Base-by-base conservation (phyloP, 2,113 vertebrate genomes). In the Fregetta grallaria region DNA sequence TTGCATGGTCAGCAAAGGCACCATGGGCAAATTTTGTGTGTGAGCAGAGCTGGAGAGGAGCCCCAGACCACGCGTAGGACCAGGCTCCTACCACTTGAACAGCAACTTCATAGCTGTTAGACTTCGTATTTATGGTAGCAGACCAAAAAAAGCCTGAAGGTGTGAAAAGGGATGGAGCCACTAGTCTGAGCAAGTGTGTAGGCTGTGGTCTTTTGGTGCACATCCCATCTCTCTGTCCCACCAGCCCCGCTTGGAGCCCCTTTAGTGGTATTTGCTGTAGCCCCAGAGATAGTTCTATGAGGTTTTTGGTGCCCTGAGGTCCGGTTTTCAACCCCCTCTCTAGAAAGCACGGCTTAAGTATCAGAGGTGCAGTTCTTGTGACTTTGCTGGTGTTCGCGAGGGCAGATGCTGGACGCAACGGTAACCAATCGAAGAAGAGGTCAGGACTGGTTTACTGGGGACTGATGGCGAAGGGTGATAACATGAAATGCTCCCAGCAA, bases 41-140 rank as follows among this genome's bases (percentile, higher is more conserved):
- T 74, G 68, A 82, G 61, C 25, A 34, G 38, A 71, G 45, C 8
- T 63, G 29, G 50, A 73, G 67, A 86, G 53, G 45, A 84, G 26
- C 19, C 11, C 77, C 13, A 38, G 52, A n/a, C 40, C 42, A 65
- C 0, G 0, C 12, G 2, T 1, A 44, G 44, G 59, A 85, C 49
- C 34, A 52, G 79, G 30, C 32, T 85, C 5, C 42, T 70, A 21
- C 22, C 20, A 21, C n/a, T 78, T 55, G 26, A 87, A 66, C 55
- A 55, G 59, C 2, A 5, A 19, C 36, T 77, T 89, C 3, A 3
- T 61, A 73, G 53, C 40, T 90, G 8, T 55, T 93, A 19, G 6
- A 36, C 6, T 73, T 61, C 1, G 1, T 73, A 26, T 74, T 73
- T 84, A n/a, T 22, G 63, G 29, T 38, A 79, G 53, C 29, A 71